Conservation (phyloP, 37 sponge, comb jelly and placozoan species). For the Aplysina aerophoba region DNA sequence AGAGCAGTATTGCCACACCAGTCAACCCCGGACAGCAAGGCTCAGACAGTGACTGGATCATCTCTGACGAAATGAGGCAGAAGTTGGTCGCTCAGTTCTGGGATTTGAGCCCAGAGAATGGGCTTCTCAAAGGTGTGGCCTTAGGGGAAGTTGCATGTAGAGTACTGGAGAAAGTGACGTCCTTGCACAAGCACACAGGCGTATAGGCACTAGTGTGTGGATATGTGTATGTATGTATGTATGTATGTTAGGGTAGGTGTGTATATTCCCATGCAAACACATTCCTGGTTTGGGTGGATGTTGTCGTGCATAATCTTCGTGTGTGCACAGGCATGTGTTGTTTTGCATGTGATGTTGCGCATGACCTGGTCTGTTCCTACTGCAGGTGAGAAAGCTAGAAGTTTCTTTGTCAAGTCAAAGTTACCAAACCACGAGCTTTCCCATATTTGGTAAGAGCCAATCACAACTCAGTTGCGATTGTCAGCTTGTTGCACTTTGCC, state of each 20-base stretch:
- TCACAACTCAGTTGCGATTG: background rate
- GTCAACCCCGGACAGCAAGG: background rate
- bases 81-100: conserved; percentile 62
- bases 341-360: background rate
- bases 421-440: conserved; percentile 82
- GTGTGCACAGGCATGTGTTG: background rate
- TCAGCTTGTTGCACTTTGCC: too few species aligned
- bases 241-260: background rate
- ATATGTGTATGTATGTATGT: background rate
- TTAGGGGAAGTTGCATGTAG: too few species aligned
- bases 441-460: conserved; percentile 63
- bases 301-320: background rate
- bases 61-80: conserved; percentile 63
- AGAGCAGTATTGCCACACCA: background rate
- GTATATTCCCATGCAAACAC: background rate
- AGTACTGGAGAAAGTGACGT: too few species aligned
- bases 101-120: conserved; percentile 51
- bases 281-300: background rate
- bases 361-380: too few species aligned
- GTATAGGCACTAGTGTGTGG: too few species aligned
- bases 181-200: too few species aligned
- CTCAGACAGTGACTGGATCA: conserved; percentile 50
- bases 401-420: conserved; percentile 78
- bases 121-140: conserved; percentile 42
- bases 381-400: conserved; percentile 76